phyloP scores from a whole-genome alignment of 53 echinoderm and acorn worm species.

The Holothuria scabra region DNA sequence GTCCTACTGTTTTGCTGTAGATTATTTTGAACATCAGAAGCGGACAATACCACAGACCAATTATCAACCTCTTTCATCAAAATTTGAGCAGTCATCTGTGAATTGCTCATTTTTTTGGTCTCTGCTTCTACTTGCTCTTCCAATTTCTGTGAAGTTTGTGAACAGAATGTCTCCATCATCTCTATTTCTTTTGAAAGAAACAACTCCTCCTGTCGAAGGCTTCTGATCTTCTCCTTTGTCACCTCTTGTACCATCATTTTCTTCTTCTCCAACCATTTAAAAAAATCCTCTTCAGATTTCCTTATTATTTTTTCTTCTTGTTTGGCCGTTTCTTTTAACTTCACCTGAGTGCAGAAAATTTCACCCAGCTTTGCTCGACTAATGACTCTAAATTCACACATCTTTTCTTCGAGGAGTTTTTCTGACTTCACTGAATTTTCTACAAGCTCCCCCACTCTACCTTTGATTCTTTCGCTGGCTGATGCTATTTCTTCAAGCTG shows the following conservation, averaged over 20 bases:
- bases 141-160: too few relatives aligned
- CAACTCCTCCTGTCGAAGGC: too few relatives aligned
- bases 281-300: not conserved
- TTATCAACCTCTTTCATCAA: too few relatives aligned
- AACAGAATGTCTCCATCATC: too few relatives aligned
- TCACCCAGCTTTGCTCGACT: not conserved
- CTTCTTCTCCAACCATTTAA: not conserved
- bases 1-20: too few relatives aligned
- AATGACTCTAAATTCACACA: not conserved
- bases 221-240: not conserved
- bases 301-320: not conserved
- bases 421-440: not conserved
- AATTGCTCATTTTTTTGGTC: too few relatives aligned
- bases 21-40: too few relatives aligned
- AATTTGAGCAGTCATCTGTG: too few relatives aligned
- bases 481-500: not conserved
- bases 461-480: not conserved
- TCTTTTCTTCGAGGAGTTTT: not conserved
- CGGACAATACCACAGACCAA: too few relatives aligned
- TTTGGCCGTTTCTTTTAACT: not conserved
- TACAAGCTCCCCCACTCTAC: not conserved
- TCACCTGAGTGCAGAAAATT: not conserved
- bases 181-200: too few relatives aligned
- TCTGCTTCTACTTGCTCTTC: too few relatives aligned
- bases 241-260: not conserved